A percentile compares a stretch with the other conserved stretches of the same genome.
phyloP scores from a whole-genome alignment of 2,797 vertebrate genomes.

The Coregonus ussuriensis region DNA sequence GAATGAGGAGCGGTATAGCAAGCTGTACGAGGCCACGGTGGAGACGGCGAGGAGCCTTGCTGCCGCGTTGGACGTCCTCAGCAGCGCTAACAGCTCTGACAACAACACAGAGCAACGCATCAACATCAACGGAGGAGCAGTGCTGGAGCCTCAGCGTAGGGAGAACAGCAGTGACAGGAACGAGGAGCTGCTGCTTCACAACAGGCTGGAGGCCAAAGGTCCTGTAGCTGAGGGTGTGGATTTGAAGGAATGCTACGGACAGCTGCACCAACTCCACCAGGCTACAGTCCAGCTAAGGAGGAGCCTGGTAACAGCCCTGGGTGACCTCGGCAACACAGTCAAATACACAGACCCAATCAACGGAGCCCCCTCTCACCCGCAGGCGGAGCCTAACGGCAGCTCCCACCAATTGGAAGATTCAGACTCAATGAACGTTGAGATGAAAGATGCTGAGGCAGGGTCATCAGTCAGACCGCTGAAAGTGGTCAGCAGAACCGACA shows the following conservation, averaged over 20 bases:
- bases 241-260: slow-evolving; percentile 79
- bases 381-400: slow-evolving; percentile 65
- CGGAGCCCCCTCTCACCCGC: slow-evolving; percentile 63
- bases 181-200: slow-evolving; percentile 29
- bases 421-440: slow-evolving; percentile 57
- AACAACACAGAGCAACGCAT: slow-evolving; percentile 22
- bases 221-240: slow-evolving; percentile 66
- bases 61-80: slow-evolving; percentile 90
- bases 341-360: slow-evolving; percentile 77
- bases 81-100: slow-evolving; percentile 67
- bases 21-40: slow-evolving; percentile 92
- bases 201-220: slow-evolving; percentile 28
- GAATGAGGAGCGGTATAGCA: slow-evolving; percentile 87
- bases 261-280: slow-evolving; percentile 85
- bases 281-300: slow-evolving; percentile 86
- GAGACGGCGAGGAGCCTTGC: slow-evolving; percentile 94
- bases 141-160: slow-evolving; percentile 16
- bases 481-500: slow-evolving; percentile 71
- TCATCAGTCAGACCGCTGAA: slow-evolving; percentile 67
- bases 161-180: slow-evolving; percentile 18
- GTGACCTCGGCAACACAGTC: slow-evolving; percentile 83
- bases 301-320: slow-evolving; percentile 84
- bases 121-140: slow-evolving; percentile 29
- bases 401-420: slow-evolving; percentile 56
- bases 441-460: slow-evolving; percentile 56